Percentiles rank a stretch among this genome's conserved stretches.
These are phyloP conservation scores for Pasiphila rectangulata DNA, from an alignment of 2,888 invertebrate species.

Conservation along the genomic window DNA sequence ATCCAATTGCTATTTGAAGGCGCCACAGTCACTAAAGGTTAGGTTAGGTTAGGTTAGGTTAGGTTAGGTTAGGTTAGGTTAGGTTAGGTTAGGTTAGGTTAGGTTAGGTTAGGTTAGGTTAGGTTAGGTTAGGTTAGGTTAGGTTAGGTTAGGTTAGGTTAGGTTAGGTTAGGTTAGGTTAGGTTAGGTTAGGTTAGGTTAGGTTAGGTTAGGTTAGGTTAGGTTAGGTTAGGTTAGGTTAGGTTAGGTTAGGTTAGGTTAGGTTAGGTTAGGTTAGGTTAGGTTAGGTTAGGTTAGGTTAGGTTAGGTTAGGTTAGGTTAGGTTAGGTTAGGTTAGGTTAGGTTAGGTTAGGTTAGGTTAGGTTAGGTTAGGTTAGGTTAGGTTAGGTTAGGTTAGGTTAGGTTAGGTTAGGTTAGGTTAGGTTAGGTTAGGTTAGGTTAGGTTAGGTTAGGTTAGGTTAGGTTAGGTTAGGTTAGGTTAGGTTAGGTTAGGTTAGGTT, in stretches of 20 bases:
- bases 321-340: constrained; percentile 32
- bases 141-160: constrained; percentile 33
- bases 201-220: constrained; percentile 25
- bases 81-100: constrained; percentile 28
- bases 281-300: constrained; percentile 23
- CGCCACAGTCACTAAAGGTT: constrained; percentile 27
- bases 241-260: constrained; percentile 27
- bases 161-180: constrained; percentile 32
- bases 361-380: too few relatives aligned
- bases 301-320: constrained; percentile 30
- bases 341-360: too few relatives aligned
- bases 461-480: constrained; percentile 22
- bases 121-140: constrained; percentile 24
- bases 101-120: constrained; percentile 26
- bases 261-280: constrained; percentile 24
- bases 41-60: constrained; percentile 27
- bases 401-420: too few relatives aligned
- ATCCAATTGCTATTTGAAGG: too few relatives aligned
- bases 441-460: constrained; percentile 1
- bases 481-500: constrained; percentile 24
- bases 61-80: constrained; percentile 27
- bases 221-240: constrained; percentile 28
- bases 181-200: constrained; percentile 28
- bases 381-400: too few relatives aligned
- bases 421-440: too few relatives aligned